Percentiles rank a stretch among this genome's conserved stretches.
Evolutionary conservation across 1,140 invertebrate genomes (phyloP).

Genomic region (Dendrolimus punctatus): DNA sequence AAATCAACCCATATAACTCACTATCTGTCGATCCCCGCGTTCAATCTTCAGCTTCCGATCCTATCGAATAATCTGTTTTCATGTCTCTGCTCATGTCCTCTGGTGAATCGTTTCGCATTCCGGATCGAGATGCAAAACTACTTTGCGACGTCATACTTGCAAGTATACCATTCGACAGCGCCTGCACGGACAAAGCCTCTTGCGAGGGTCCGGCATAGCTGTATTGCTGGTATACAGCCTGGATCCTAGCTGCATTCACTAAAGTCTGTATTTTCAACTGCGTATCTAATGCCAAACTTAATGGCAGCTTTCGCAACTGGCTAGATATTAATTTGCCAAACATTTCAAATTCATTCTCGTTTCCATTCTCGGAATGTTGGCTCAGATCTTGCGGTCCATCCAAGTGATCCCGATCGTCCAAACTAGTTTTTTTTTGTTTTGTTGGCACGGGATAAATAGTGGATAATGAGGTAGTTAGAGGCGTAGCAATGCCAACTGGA

Average conservation of each 20-base stretch:
- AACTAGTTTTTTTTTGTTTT: conserved; percentile 55
- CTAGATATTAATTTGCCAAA: conserved; percentile 64
- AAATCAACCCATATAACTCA: no score
- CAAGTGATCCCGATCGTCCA: conserved; percentile 39
- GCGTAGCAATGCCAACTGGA: conserved; percentile 57
- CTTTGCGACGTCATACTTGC: conserved; percentile 58
- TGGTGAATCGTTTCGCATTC: conserved; percentile 48
- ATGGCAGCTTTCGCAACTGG: conserved; percentile 57
- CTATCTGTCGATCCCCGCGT: neutral
- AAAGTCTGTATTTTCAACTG: conserved; percentile 65
- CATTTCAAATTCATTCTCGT: conserved; percentile 67
- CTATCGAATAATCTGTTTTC: conserved; percentile 48
- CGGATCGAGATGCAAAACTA: conserved; percentile 37
- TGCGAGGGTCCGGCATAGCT: conserved; percentile 61
- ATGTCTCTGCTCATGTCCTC: conserved; percentile 49
- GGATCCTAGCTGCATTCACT: conserved; percentile 62
- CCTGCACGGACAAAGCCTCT: conserved; percentile 56
- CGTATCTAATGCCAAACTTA: conserved; percentile 60
- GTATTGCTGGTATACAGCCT: conserved; percentile 64
- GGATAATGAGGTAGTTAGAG: conserved; percentile 52
- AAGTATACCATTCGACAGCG: conserved; percentile 58
- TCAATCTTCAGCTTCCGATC: conserved; percentile 55
- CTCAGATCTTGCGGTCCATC: conserved; percentile 58
- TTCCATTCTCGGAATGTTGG: conserved; percentile 57
- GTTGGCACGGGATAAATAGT: conserved; percentile 57